Percentiles rank a stretch among this genome's conserved stretches.
phyloP scores from a whole-genome alignment of 2,888 invertebrate species.

The Xestia ashworthii region DNA sequence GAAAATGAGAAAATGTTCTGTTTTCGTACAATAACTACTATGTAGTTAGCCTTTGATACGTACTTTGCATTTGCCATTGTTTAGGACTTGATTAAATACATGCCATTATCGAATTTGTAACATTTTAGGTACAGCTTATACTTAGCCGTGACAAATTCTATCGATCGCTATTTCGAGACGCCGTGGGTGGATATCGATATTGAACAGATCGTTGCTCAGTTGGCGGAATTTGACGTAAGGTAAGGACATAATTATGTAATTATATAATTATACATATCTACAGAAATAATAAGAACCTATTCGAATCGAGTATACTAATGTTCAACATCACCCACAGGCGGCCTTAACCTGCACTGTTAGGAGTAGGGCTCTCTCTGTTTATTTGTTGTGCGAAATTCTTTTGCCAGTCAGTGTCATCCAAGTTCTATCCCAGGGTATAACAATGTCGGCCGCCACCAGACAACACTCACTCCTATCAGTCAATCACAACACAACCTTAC shows the following conservation, averaged over 20 bases:
- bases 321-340: neutral
- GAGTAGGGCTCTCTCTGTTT: neutral
- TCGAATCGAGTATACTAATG: neutral
- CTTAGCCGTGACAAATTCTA: slow-evolving; percentile 95
- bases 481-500: neutral
- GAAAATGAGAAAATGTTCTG: neutral
- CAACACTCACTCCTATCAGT: neutral
- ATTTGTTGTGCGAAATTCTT: neutral
- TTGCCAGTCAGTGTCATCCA: neutral
- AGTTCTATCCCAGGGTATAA: neutral
- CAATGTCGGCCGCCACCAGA: neutral
- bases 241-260: slow-evolving; percentile 75
- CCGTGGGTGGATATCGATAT: slow-evolving; percentile 96
- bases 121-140: slow-evolving; percentile 90
- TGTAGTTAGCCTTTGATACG: too few relatives aligned
- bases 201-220: slow-evolving; percentile 94
- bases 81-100: neutral
- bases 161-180: slow-evolving; percentile 96
- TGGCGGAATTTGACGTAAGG: slow-evolving; percentile 96
- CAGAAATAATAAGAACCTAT: neutral
- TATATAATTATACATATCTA: neutral
- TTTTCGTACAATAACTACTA: neutral
- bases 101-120: neutral
- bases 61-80: neutral
- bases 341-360: neutral